These are phyloP conservation scores for Thereva nobilitata DNA, from an alignment of 2,888 invertebrate genomes.

Conservation along the genomic window DNA sequence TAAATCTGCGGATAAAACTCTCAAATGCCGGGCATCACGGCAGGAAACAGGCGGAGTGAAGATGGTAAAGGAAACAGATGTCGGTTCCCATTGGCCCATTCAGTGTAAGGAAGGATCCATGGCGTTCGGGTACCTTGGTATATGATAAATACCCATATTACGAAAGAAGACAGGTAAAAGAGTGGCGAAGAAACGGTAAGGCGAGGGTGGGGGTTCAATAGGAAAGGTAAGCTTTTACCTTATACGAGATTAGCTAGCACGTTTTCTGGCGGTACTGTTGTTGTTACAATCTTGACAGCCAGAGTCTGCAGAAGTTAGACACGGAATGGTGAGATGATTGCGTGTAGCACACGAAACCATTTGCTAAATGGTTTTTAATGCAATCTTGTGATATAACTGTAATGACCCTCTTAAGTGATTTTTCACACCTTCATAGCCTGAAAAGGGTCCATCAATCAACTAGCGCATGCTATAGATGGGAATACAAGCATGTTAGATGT, in stretches of 20 bases:
- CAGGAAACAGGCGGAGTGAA: not conserved
- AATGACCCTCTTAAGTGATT: conserved; percentile 43
- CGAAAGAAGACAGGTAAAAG: conserved; percentile 8
- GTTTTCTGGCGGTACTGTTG: not conserved
- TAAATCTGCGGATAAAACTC: conserved; percentile 38
- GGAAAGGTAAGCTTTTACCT: no score
- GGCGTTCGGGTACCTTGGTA: not conserved
- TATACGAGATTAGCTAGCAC: no score
- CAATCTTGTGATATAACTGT: conserved; percentile 36
- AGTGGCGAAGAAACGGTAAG: not conserved
- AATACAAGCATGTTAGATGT: not conserved
- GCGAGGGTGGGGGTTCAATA: not conserved
- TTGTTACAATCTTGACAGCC: not conserved
- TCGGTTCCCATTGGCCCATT: conserved; percentile 41
- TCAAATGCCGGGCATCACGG: conserved; percentile 5
- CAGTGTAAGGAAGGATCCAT: conserved; percentile 21
- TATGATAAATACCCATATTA: conserved; percentile 42
- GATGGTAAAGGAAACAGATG: conserved; percentile 36
- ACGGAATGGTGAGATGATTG: conserved; percentile 37
- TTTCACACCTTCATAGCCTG: conserved; percentile 41
- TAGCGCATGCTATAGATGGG: not conserved
- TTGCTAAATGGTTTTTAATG: conserved; percentile 41
- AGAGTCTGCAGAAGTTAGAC: conserved; percentile 14
- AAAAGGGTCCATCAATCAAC: conserved; percentile 33
- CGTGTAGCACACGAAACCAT: conserved; percentile 37